Evolutionary conservation across 2,113 vertebrate genomes (phyloP).

Genomic region (Muntiacus reevesi): DNA sequence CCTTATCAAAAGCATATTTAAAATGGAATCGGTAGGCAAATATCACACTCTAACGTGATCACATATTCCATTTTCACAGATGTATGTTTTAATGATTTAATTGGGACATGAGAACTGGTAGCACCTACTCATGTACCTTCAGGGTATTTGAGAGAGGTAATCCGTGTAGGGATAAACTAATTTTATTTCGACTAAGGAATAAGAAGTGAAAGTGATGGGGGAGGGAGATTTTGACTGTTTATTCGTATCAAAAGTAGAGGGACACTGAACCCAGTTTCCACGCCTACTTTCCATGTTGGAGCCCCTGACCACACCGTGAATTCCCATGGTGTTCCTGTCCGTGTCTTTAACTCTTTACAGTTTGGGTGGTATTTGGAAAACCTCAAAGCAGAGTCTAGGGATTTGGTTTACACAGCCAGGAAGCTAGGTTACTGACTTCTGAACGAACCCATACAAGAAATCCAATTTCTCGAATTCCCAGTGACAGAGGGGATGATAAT

Average conservation of each 20-base stretch:
- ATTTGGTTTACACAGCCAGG: neutral
- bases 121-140: neutral
- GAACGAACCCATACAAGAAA: neutral
- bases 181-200: neutral
- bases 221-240: neutral
- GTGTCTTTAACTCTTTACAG: neutral
- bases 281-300: neutral
- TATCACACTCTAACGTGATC: neutral
- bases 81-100: neutral
- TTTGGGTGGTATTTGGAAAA: constrained; percentile 4
- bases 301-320: neutral
- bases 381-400: neutral
- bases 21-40: neutral
- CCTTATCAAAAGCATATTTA: neutral
- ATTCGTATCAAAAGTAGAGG: neutral
- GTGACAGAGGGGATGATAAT: neutral
- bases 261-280: neutral
- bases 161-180: neutral
- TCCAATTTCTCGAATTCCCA: neutral
- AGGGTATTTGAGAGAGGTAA: neutral
- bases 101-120: neutral
- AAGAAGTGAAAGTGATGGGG: neutral
- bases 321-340: neutral
- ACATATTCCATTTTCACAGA: neutral
- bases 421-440: neutral